Percentiles rank a stretch among this genome's conserved stretches.
phyloP scores from a whole-genome alignment of 2,888 invertebrate genomes.

The Pseudococcus jackbeardsleyi region DNA sequence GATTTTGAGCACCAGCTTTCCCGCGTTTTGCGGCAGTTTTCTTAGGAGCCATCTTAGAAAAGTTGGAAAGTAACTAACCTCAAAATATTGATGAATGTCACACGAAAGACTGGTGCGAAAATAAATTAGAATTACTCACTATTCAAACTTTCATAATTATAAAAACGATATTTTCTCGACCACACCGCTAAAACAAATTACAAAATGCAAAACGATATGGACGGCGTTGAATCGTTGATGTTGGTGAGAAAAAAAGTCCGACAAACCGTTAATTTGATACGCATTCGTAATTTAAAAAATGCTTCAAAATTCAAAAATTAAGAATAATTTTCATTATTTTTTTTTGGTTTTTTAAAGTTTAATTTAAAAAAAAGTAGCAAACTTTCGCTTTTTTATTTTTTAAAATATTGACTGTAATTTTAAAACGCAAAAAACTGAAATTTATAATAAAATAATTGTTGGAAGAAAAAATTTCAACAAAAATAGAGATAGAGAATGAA shows the following conservation, averaged over 20 bases:
- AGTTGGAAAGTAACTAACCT: background rate
- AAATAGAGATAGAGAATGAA: background rate
- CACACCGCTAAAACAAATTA: slow-evolving; percentile 29
- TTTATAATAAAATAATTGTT: too few relatives aligned
- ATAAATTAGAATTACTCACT: background rate
- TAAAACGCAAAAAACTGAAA: too few relatives aligned
- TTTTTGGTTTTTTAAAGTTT: too few relatives aligned
- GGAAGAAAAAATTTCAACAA: too few relatives aligned
- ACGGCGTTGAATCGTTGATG: slow-evolving; percentile 5
- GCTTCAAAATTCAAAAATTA: too few relatives aligned
- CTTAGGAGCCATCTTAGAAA: background rate
- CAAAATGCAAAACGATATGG: slow-evolving; percentile 3
- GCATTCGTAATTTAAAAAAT: background rate
- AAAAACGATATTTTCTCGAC: background rate
- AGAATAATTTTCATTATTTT: too few relatives aligned
- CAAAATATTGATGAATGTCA: background rate
- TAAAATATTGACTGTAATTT: too few relatives aligned
- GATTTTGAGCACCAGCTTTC: slow-evolving; percentile 34
- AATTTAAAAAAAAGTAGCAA: too few relatives aligned
- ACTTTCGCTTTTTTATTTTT: too few relatives aligned
- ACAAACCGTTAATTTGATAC: slow-evolving; percentile 4
- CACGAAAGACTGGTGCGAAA: background rate
- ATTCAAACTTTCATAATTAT: slow-evolving; percentile 37
- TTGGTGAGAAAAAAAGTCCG: background rate
- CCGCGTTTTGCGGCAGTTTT: slow-evolving; percentile 28